Percentiles rank a stretch among this genome's conserved stretches.
Evolutionary conservation across 1,140 invertebrate genomes (phyloP).

Genomic region (Prorops nasuta): DNA sequence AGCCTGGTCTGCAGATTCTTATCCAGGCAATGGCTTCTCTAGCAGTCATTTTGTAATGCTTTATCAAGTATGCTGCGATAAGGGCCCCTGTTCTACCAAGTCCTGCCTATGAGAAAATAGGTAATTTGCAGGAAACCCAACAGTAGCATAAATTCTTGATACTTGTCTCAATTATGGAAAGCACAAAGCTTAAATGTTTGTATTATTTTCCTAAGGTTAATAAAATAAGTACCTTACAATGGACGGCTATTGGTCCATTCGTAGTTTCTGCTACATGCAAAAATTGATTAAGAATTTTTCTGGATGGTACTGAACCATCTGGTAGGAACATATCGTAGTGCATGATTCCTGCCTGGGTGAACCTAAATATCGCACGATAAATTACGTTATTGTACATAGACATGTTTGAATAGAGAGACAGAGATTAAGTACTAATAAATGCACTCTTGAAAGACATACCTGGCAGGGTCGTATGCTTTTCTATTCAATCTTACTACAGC

Average conservation of each 20-base stretch:
- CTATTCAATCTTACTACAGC: conserved; percentile 75
- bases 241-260: conserved; percentile 74
- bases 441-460: conserved; percentile 44
- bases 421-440: conserved; percentile 8
- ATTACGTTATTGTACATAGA: neutral
- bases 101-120: conserved; percentile 65
- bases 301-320: conserved; percentile 74
- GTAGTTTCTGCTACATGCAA: conserved; percentile 70
- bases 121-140: neutral
- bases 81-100: conserved; percentile 80
- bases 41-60: conserved; percentile 78
- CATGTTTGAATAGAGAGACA: neutral
- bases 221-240: conserved; percentile 89
- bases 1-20: conserved; percentile 79
- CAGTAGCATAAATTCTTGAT: neutral
- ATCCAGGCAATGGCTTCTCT: conserved; percentile 82
- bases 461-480: conserved; percentile 69
- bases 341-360: conserved; percentile 70
- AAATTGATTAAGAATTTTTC: conserved; percentile 71
- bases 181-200: too few species aligned
- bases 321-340: conserved; percentile 81
- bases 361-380: conserved; percentile 56
- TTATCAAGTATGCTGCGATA: conserved; percentile 82
- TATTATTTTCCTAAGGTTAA: too few species aligned
- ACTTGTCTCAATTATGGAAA: too few species aligned